Percentiles rank a stretch among this genome's conserved stretches.
Evolutionary conservation across 2,888 invertebrate species (phyloP).

Genomic region (Perizoma flavofasciatum): DNA sequence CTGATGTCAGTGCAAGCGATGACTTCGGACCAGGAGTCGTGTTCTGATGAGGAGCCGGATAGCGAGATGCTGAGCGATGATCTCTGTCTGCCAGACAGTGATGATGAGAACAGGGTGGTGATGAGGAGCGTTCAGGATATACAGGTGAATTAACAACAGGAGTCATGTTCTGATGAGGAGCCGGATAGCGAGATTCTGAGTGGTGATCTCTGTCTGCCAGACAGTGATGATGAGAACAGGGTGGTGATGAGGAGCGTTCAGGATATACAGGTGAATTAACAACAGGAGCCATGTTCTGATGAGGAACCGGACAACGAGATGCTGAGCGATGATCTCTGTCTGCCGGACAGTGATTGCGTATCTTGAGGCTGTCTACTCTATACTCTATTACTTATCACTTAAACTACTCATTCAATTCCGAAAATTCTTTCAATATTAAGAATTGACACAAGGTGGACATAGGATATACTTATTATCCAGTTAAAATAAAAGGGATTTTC

Average conservation of each 20-base stretch:
- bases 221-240: slow-evolving; percentile 90
- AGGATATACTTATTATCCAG: no score
- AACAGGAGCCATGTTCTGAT: slow-evolving; percentile 75
- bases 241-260: slow-evolving; percentile 51
- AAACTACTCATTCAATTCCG: no score
- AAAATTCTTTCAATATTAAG: no score
- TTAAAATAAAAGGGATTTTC: no score
- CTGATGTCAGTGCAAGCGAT: slow-evolving; percentile 52
- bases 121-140: slow-evolving; percentile 59
- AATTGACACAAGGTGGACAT: no score
- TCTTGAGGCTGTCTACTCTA: no score
- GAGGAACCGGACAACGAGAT: slow-evolving; percentile 82
- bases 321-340: slow-evolving; percentile 89
- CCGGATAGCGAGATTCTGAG: slow-evolving; percentile 85
- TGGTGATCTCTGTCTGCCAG: slow-evolving; percentile 90
- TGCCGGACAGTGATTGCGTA: slow-evolving; percentile 91
- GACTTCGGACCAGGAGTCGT: slow-evolving; percentile 79
- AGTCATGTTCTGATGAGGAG: slow-evolving; percentile 78
- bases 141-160: slow-evolving; percentile 47
- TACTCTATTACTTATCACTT: no score
- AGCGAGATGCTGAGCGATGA: slow-evolving; percentile 87
- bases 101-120: slow-evolving; percentile 85
- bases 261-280: slow-evolving; percentile 44
- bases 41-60: slow-evolving; percentile 79
- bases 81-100: slow-evolving; percentile 90